Conservation (phyloP, 1,140 invertebrate species). For the honey bee (Apis mellifera) region DNA sequence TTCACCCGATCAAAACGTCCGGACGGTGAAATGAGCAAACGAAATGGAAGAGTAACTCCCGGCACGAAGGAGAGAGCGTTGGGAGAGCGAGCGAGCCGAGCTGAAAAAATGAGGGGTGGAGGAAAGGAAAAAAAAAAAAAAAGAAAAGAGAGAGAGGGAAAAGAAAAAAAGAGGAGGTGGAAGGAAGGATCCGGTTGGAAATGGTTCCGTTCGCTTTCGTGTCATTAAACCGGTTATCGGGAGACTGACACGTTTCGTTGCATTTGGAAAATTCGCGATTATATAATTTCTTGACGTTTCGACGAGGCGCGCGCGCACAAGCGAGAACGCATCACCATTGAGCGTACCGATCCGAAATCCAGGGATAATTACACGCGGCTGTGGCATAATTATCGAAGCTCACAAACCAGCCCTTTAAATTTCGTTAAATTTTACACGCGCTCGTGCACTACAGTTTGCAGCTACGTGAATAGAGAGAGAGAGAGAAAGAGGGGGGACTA, state of each 20-base stretch:
- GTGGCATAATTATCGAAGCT: slow-evolving; percentile 62
- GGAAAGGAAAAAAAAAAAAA: background rate
- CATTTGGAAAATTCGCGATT: background rate
- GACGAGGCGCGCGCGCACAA: background rate
- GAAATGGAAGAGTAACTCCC: background rate
- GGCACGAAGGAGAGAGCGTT: background rate
- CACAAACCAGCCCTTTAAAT: slow-evolving; percentile 63
- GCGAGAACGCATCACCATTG: slow-evolving; percentile 11
- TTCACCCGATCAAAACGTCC: background rate
- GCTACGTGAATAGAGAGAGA: background rate
- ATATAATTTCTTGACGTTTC: slow-evolving; percentile 55
- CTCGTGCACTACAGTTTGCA: background rate
- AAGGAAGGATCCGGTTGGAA: background rate
- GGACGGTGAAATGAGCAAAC: background rate
- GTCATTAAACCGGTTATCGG: background rate
- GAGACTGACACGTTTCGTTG: background rate
- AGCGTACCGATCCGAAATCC: slow-evolving; percentile 54
- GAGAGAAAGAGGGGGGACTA: background rate
- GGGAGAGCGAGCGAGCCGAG: background rate
- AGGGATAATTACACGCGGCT: slow-evolving; percentile 57
- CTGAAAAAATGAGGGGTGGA: no score
- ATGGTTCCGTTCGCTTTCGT: background rate
- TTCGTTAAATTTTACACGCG: slow-evolving; percentile 60
- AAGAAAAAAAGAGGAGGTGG: background rate
- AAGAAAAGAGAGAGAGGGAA: background rate